Evolutionary conservation across 1,140 invertebrate species (phyloP), one percentile per base, ranked within the genome.

Genomic region (Drosophila arizonae): DNA sequence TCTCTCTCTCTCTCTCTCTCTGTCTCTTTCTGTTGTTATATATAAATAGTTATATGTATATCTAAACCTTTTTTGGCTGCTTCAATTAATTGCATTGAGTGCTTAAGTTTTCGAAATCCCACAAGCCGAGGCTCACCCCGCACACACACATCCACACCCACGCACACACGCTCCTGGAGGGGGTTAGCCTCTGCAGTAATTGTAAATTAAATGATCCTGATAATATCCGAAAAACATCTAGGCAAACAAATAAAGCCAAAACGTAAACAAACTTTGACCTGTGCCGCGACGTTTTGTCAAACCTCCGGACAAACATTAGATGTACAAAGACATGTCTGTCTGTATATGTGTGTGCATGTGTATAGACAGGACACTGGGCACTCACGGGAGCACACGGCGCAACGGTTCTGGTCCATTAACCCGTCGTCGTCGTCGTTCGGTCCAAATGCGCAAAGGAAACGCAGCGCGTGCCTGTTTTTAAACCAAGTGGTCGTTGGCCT

Each of bases 371-470:
- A 57, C 61, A 61, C 56, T 24, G 56, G 68, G 58, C 81, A 86
- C 81, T 85, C 81, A 86, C 78, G 60, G 76, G 67, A 68, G 78
- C 85, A 88, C 77, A 88, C 85, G 77, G 76, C 84, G 84, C 79
- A 84, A 88, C 84, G 77, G 87, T 90, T 90, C 87, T 87, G 87
- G 87, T 90, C 87, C 87, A 90, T 90, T 90, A 90, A 90, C 87
- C 80, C 87, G 82, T 90, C 79, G 85, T 76, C 77, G 77, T 78
- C 43, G 9, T 46, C 17, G 43, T 28, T 36, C 58, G 58, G 55
- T 28, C 28, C 26, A 52, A 67, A 66, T 56, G 72, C 39, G 64
- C 72, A 69, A 57, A 63, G 63, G 68, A 72, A 75, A 60, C 60
- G 61, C 43, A 74, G 43, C 73, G 74, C 73, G 72, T 71, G 71